phyloP scores from a whole-genome alignment of 2,797 vertebrate genomes.

The Sparus aurata region DNA sequence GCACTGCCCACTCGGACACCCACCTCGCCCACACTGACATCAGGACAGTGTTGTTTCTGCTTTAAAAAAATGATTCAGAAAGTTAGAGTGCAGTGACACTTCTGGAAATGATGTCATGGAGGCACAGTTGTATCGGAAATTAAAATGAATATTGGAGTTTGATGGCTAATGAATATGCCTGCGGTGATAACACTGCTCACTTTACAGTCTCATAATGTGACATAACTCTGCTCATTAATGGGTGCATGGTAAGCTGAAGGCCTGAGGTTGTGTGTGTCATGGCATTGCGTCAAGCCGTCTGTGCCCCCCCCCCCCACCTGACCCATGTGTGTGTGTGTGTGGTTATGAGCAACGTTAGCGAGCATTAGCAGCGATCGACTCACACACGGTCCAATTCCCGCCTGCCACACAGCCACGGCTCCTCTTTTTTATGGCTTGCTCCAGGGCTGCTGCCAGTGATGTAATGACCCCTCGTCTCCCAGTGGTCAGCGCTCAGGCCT shows the following conservation, averaged over 20 bases:
- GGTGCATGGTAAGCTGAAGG: conserved; percentile 29
- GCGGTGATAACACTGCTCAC: neutral
- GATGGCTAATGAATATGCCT: neutral
- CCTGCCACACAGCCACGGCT: conserved; percentile 40
- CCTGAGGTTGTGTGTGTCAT: conserved; percentile 59
- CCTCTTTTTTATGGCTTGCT: conserved; percentile 53
- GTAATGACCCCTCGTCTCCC: conserved; percentile 71
- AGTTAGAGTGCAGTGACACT: neutral
- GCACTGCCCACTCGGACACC: conserved; percentile 53
- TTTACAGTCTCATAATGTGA: conserved; percentile 32
- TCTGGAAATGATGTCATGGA: conserved; percentile 4
- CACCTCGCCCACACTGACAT: conserved; percentile 36
- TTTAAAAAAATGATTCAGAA: conserved; percentile 22
- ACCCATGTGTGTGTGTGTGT: conserved; percentile 15
- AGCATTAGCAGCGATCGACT: conserved; percentile 61
- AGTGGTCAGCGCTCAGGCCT: conserved; percentile 63
- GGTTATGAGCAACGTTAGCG: conserved; percentile 52
- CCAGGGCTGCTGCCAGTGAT: conserved; percentile 68
- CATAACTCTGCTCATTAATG: conserved; percentile 45
- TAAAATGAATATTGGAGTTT: neutral
- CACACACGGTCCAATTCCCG: conserved; percentile 40
- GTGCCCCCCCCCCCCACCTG: conserved; percentile 47
- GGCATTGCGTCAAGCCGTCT: conserved; percentile 61
- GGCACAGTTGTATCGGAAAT: neutral
- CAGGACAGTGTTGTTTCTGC: conserved; percentile 33